A percentile compares a stretch with the other conserved stretches of the same genome.
Evolutionary conservation across 2,113 vertebrate species (phyloP).

Genomic region (Catharus bicknelli): DNA sequence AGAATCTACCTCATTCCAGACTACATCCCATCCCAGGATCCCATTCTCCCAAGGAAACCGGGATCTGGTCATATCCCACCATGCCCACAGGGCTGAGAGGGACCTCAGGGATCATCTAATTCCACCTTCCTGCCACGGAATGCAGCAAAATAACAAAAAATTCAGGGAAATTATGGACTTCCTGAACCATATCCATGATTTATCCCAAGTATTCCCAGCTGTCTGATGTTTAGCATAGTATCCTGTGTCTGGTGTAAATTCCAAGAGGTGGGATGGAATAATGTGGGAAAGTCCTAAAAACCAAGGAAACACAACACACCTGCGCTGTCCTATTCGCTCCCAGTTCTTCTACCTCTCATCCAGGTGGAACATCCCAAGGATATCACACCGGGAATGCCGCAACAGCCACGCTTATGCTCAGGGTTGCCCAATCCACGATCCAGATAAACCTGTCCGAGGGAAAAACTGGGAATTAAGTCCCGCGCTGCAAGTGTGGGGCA

Average conservation of each 20-base stretch:
- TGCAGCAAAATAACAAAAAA: accelerated
- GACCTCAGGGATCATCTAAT: neutral
- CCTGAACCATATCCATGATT: accelerated
- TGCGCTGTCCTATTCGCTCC: neutral
- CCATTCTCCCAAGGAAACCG: neutral
- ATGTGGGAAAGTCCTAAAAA: accelerated
- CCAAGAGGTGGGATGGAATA: neutral
- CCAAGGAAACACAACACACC: neutral
- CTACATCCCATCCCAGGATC: neutral
- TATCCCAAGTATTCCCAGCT: neutral
- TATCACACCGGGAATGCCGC: neutral
- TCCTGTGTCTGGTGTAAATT: accelerated
- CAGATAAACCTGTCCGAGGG: neutral
- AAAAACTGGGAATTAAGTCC: neutral
- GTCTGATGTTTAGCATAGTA: accelerated
- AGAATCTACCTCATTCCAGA: neutral
- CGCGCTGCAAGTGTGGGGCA: neutral
- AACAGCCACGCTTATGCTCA: neutral
- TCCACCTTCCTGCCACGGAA: accelerated
- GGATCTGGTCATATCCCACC: accelerated
- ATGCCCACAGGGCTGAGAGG: accelerated
- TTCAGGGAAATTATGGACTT: accelerated
- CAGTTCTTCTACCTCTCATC: neutral
- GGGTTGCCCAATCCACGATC: neutral
- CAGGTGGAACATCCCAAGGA: neutral